phyloP scores from a whole-genome alignment of 2,888 invertebrate species.

The Megaustenia siamemsis region DNA sequence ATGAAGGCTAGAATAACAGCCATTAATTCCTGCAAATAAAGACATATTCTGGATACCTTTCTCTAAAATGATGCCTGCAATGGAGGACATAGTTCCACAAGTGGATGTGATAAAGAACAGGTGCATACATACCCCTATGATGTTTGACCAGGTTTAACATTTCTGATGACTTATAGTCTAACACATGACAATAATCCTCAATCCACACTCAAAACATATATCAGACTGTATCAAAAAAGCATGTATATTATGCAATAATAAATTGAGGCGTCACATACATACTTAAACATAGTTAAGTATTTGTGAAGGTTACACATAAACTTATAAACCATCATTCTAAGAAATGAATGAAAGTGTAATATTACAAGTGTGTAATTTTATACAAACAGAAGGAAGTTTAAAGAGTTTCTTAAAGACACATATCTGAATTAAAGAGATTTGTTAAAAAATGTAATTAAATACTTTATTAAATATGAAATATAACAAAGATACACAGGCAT shows the following conservation, averaged over 20 bases:
- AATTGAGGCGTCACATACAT: neutral
- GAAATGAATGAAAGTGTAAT: neutral
- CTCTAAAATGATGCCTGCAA: too few species aligned
- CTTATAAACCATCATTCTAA: neutral
- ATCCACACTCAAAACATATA: neutral
- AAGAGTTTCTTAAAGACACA: neutral
- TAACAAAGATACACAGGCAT: too few species aligned
- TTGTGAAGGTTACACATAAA: neutral
- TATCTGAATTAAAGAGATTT: neutral
- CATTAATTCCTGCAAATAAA: too few species aligned
- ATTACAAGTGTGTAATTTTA: neutral
- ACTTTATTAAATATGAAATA: neutral
- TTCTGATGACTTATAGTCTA: too few species aligned
- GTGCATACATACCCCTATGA: too few species aligned
- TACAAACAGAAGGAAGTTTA: neutral
- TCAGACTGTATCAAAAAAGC: neutral
- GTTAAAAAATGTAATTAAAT: neutral
- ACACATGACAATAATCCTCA: too few species aligned
- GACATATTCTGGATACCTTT: too few species aligned
- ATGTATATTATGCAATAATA: conserved; percentile 12
- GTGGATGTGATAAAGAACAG: too few species aligned
- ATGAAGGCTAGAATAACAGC: too few species aligned
- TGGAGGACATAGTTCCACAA: too few species aligned
- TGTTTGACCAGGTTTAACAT: too few species aligned
- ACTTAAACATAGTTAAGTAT: neutral